Conservation (phyloP, 2,797 vertebrate genomes). For the Neomorphus geoffroyi region DNA sequence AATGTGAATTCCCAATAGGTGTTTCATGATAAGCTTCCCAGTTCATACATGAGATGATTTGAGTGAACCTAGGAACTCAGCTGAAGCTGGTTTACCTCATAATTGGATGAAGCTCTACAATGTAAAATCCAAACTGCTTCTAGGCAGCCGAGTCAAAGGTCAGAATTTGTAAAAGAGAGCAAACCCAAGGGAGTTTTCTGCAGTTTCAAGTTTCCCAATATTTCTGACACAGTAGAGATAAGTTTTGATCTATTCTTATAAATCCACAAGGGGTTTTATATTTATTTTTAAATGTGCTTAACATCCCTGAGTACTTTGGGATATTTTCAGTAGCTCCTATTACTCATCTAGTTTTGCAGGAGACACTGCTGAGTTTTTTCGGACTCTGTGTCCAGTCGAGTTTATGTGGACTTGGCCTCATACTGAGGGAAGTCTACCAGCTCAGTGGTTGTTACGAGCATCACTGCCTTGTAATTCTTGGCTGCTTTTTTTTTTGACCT, state of each 20-base stretch:
- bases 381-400: not conserved
- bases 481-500: not conserved
- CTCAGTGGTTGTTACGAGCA: not conserved
- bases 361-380: not conserved
- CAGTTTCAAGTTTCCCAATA: not conserved
- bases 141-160: not conserved
- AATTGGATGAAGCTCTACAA: not conserved
- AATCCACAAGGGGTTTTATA: not conserved
- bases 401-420: not conserved
- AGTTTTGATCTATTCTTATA: not conserved
- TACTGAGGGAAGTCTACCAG: not conserved
- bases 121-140: not conserved
- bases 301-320: not conserved
- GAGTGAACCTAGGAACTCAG: slow-evolving; percentile 2
- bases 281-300: not conserved
- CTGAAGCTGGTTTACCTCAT: not conserved
- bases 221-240: not conserved
- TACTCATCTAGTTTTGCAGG: not conserved
- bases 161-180: not conserved
- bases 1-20: not conserved
- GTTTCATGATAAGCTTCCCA: not conserved
- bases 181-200: not conserved
- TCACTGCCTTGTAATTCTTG: not conserved
- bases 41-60: slow-evolving; percentile 6
- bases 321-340: not conserved